phyloP scores from a whole-genome alignment of 2,888 invertebrate species.

The Drosophila falleni region DNA sequence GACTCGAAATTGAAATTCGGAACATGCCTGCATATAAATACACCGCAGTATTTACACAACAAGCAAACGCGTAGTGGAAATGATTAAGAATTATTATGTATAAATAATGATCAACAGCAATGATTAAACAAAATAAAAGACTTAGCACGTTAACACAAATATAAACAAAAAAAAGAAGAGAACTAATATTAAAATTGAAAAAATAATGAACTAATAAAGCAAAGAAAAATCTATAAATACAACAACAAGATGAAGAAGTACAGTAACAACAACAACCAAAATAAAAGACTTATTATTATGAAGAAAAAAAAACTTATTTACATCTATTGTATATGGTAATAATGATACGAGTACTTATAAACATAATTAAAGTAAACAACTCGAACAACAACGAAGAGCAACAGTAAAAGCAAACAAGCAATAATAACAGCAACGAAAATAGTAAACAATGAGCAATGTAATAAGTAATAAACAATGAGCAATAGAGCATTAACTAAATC shows the following conservation, averaged over 20 bases:
- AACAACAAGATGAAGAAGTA: constrained; percentile 51
- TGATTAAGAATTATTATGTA: constrained; percentile 48
- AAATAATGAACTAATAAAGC: constrained; percentile 21
- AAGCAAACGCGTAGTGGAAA: constrained; percentile 51
- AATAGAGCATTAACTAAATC: constrained; percentile 64
- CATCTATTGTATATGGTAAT: constrained; percentile 65
- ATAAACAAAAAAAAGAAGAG: constrained; percentile 20
- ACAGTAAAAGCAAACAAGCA: constrained; percentile 31
- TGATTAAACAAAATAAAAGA: constrained; percentile 67
- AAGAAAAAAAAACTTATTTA: constrained; percentile 62
- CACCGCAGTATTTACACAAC: constrained; percentile 39
- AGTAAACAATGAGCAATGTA: constrained; percentile 37
- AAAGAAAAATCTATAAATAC: constrained; percentile 25
- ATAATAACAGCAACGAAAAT: constrained; percentile 17
- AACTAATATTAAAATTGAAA: constrained; percentile 4
- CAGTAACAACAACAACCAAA: constrained; percentile 69
- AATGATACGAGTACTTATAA: constrained; percentile 36
- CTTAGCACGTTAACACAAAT: constrained; percentile 80
- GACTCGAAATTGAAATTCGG: neutral
- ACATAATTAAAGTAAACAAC: constrained; percentile 22
- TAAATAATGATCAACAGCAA: constrained; percentile 62
- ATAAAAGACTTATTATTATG: constrained; percentile 74
- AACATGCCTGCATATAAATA: constrained; percentile 21
- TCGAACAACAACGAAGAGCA: constrained; percentile 40
- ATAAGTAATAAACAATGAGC: constrained; percentile 22